phyloP scores from a whole-genome alignment of 2,797 vertebrate genomes.

The Chanos chanos region DNA sequence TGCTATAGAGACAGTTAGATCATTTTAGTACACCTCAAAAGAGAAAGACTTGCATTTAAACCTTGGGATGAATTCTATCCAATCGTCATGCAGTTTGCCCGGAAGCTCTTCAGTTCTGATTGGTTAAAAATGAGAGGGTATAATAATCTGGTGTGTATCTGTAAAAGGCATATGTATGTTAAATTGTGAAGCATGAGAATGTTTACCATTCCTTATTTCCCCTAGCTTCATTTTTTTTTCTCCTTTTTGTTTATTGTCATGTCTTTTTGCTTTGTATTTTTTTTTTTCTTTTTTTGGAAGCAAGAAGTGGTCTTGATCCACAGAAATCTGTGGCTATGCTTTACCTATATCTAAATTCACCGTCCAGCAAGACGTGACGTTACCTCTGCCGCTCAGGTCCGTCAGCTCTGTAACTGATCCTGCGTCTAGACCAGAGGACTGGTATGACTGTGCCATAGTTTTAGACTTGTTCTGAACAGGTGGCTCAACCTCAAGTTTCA shows the following conservation, averaged over 20 bases:
- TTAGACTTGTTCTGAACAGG: too few relatives aligned
- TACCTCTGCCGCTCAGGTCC: neutral
- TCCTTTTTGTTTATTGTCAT: slow-evolving; percentile 20
- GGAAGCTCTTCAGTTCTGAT: slow-evolving; percentile 52
- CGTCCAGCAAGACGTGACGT: neutral
- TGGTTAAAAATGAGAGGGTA: slow-evolving; percentile 56
- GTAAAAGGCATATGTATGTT: slow-evolving; percentile 12
- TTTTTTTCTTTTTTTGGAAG: slow-evolving; percentile 28
- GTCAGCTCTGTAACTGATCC: neutral
- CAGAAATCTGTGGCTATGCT: neutral
- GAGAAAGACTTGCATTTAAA: neutral
- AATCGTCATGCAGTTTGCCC: neutral
- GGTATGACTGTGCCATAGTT: too few relatives aligned
- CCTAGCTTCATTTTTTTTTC: slow-evolving; percentile 47
- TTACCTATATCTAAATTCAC: neutral
- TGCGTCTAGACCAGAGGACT: too few relatives aligned
- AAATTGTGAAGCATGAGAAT: slow-evolving; percentile 66
- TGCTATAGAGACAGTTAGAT: neutral
- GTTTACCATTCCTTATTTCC: slow-evolving; percentile 58
- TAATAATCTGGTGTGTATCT: slow-evolving; percentile 54
- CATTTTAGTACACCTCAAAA: neutral
- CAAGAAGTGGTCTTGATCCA: slow-evolving; percentile 48
- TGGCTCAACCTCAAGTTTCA: too few relatives aligned
- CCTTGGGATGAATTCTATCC: neutral
- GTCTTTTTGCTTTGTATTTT: slow-evolving; percentile 14